Conservation (phyloP, 2,797 vertebrate genomes). For the Eidolon dupreanum region DNA sequence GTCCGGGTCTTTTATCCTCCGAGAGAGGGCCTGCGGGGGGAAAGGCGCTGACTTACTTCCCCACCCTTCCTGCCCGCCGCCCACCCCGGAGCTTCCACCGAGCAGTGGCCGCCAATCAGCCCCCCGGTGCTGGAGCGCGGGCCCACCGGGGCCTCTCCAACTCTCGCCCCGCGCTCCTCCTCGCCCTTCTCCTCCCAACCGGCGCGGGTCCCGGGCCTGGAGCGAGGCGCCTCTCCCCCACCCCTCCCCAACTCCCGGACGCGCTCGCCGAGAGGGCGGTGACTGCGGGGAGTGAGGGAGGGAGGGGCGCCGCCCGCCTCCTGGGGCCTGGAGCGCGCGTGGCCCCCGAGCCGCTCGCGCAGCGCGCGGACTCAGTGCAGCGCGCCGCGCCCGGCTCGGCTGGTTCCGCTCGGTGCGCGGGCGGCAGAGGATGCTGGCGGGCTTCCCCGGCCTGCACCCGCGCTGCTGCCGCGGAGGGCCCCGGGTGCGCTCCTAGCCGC, state of each 20-base stretch:
- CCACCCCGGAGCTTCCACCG: background rate
- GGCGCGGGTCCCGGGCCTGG: slow-evolving; percentile 12
- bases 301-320: slow-evolving; percentile 69
- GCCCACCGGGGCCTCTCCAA: background rate
- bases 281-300: slow-evolving; percentile 41
- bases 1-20: background rate
- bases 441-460: slow-evolving; percentile 83
- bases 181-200: background rate
- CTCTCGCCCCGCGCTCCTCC: background rate
- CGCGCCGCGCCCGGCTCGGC: slow-evolving; percentile 57
- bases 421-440: slow-evolving; percentile 78
- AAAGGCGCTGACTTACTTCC: background rate
- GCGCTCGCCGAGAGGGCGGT: slow-evolving; percentile 55
- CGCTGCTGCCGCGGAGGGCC: slow-evolving; percentile 42
- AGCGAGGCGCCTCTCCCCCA: slow-evolving; percentile 68
- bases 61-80: background rate
- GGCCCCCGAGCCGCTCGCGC: slow-evolving; percentile 45
- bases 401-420: slow-evolving; percentile 12
- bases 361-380: slow-evolving; percentile 49
- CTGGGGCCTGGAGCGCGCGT: slow-evolving; percentile 68
- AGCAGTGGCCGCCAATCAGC: background rate
- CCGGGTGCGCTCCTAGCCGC: slow-evolving; percentile 14
- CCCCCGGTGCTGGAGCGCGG: background rate
- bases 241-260: background rate
- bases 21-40: background rate